Conservation (phyloP, 2,888 invertebrate genomes). For the Pediacus dermestoides region DNA sequence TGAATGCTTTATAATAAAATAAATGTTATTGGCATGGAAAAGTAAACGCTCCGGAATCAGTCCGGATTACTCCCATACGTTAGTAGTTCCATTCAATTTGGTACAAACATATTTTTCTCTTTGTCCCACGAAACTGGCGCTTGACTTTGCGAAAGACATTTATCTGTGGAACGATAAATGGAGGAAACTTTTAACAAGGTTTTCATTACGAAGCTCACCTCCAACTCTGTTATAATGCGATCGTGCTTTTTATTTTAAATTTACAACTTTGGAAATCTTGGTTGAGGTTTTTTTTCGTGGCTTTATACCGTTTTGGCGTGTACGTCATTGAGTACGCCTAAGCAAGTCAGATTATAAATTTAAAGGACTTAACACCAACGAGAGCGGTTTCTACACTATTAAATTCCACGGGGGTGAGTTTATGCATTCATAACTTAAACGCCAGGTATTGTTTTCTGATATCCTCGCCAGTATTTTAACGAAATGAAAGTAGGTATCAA, state of each 20-base stretch:
- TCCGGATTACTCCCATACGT: conserved; percentile 30
- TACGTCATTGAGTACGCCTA: too few relatives aligned
- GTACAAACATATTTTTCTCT: conserved; percentile 39
- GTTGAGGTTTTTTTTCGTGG: conserved; percentile 8
- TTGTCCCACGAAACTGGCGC: conserved; percentile 32
- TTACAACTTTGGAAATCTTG: conserved; percentile 29
- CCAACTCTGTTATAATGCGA: conserved; percentile 35
- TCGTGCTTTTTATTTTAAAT: conserved; percentile 32
- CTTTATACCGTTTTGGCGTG: too few relatives aligned
- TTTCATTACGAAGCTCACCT: conserved; percentile 43
- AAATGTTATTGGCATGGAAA: too few relatives aligned
- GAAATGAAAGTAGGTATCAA: too few relatives aligned
- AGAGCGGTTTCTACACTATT: too few relatives aligned
- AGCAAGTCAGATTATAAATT: too few relatives aligned
- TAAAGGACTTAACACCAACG: too few relatives aligned
- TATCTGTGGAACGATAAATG: conserved; percentile 43
- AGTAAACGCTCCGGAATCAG: conserved; percentile 9
- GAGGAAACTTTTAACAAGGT: conserved; percentile 46
- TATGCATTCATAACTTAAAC: too few relatives aligned
- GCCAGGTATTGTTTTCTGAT: too few relatives aligned
- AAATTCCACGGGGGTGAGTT: too few relatives aligned
- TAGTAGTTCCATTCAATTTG: conserved; percentile 43
- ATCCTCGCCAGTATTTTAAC: too few relatives aligned
- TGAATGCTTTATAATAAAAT: too few relatives aligned
- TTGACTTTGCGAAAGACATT: conserved; percentile 42